Evolutionary conservation across 2,888 invertebrate genomes (phyloP).

Genomic region (Acleris sparsana): DNA sequence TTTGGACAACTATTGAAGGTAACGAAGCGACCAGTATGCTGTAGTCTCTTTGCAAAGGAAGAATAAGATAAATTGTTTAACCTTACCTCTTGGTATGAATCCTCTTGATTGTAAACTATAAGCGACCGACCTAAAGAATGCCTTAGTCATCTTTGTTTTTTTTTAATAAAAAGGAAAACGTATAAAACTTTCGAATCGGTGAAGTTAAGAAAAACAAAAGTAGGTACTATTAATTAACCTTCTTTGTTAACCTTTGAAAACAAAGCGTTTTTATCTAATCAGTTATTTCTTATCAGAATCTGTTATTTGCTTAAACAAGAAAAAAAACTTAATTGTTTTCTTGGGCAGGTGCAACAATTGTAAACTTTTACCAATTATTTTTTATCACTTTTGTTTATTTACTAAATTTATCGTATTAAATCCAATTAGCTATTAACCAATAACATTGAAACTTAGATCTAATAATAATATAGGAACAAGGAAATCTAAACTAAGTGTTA

Average conservation of each 20-base stretch:
- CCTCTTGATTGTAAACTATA: conserved; percentile 15
- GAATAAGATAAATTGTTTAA: conserved; percentile 40
- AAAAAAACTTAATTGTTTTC: too few species aligned
- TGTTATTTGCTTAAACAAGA: conserved; percentile 13
- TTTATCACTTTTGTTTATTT: too few species aligned
- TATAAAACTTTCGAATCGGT: conserved; percentile 7
- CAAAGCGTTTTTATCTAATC: conserved; percentile 39
- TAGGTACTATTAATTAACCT: conserved; percentile 13
- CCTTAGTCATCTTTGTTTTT: conserved; percentile 34
- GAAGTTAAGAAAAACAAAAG: conserved; percentile 9
- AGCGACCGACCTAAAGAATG: neutral
- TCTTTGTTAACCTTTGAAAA: conserved; percentile 19
- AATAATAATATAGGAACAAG: neutral
- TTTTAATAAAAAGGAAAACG: conserved; percentile 29
- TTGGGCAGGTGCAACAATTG: too few species aligned
- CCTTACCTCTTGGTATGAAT: conserved; percentile 28
- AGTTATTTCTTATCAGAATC: conserved; percentile 43
- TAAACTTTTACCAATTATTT: too few species aligned
- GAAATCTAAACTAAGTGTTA: neutral
- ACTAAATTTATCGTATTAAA: too few species aligned
- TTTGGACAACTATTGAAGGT: conserved; percentile 63
- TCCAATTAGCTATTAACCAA: neutral
- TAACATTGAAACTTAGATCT: neutral
- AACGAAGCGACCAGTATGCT: conserved; percentile 62
- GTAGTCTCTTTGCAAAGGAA: conserved; percentile 49